Evolutionary conservation across 2,888 invertebrate species (phyloP).

Genomic region (Drosophila nigricruria): DNA sequence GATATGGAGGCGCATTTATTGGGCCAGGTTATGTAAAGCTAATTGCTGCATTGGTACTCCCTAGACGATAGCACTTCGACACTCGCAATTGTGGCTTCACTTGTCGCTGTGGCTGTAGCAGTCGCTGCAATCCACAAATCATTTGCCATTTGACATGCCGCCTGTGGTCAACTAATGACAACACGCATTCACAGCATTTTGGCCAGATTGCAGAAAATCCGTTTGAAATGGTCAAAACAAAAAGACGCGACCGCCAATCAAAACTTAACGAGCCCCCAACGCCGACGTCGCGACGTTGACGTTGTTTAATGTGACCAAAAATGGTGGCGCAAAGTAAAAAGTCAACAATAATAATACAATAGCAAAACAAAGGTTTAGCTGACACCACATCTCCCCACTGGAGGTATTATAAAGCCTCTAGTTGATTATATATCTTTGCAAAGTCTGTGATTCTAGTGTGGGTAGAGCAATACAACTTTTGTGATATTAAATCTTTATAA

Average conservation of each 20-base stretch:
- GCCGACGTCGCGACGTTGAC: slow-evolving; percentile 23
- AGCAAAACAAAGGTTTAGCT: slow-evolving; percentile 17
- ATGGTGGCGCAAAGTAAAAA: slow-evolving; percentile 59
- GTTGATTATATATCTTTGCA: not conserved
- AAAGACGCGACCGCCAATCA: slow-evolving; percentile 50
- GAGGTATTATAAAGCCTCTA: not conserved
- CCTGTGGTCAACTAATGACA: slow-evolving; percentile 76
- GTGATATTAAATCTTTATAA: not conserved
- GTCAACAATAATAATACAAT: slow-evolving; percentile 32
- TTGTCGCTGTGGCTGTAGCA: slow-evolving; percentile 56
- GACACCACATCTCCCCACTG: not conserved
- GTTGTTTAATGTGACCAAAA: slow-evolving; percentile 58
- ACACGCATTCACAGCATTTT: slow-evolving; percentile 64
- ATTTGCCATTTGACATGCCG: slow-evolving; percentile 75
- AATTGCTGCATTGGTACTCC: slow-evolving; percentile 55
- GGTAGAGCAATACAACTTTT: not conserved
- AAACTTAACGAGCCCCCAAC: slow-evolving; percentile 45
- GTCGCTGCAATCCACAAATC: slow-evolving; percentile 69
- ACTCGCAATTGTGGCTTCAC: slow-evolving; percentile 30
- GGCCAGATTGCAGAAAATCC: slow-evolving; percentile 62
- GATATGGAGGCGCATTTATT: slow-evolving; percentile 45
- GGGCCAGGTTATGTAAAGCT: slow-evolving; percentile 69
- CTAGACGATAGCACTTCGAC: slow-evolving; percentile 30
- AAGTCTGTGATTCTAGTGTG: slow-evolving; percentile 12
- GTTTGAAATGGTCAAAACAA: slow-evolving; percentile 37